These are phyloP conservation scores for Lemur catta DNA, from an alignment of 2,797 vertebrate genomes.

Conservation along the genomic window DNA sequence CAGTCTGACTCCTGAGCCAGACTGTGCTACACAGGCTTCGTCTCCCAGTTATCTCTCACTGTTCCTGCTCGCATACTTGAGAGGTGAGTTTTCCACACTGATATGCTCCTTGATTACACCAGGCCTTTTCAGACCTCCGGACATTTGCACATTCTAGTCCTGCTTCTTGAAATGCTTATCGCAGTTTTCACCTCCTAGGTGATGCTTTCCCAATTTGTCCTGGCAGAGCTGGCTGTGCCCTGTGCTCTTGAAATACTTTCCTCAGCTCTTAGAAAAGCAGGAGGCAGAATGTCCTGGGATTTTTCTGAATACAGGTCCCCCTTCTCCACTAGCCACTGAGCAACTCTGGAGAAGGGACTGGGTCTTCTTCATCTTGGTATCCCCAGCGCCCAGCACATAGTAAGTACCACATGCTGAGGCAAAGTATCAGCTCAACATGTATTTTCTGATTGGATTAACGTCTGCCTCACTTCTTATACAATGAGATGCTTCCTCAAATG, in stretches of 20 bases:
- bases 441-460: background rate
- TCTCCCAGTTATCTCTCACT: background rate
- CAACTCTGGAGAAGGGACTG: background rate
- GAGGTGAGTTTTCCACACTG: background rate
- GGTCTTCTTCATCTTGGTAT: background rate
- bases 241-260: background rate
- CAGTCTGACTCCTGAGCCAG: background rate
- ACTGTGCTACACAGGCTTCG: background rate
- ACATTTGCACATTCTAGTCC: background rate
- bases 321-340: background rate
- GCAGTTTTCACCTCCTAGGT: background rate
- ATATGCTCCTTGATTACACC: background rate
- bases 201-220: background rate
- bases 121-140: background rate
- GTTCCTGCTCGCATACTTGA: background rate
- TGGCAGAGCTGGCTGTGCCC: background rate
- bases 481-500: background rate
- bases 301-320: background rate
- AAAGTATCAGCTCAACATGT: background rate
- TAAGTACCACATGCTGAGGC: too few relatives aligned
- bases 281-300: background rate
- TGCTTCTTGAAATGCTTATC: background rate
- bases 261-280: background rate
- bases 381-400: background rate
- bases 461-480: background rate